Percentiles rank a stretch among this genome's conserved stretches.
phyloP scores from a whole-genome alignment of 1,140 invertebrate genomes.

The Chironomus striatipennis region DNA sequence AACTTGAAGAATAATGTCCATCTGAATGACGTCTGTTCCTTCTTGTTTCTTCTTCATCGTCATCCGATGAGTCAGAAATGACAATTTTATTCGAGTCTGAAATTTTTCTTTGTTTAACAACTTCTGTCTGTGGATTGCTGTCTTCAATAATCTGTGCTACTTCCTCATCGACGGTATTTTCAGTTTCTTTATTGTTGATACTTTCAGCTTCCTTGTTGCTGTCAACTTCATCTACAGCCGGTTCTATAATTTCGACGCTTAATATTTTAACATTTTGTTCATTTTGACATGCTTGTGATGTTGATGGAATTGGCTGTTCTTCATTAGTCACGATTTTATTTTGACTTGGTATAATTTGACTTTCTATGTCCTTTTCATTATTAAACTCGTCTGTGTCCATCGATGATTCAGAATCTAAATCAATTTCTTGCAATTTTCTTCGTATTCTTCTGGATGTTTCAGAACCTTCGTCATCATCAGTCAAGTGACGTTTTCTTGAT shows the following conservation, averaged over 20 bases:
- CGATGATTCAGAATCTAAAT: background rate
- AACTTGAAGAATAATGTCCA: background rate
- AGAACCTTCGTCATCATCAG: background rate
- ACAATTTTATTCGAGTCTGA: background rate
- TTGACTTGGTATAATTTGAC: background rate
- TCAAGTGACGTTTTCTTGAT: background rate
- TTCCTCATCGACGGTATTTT: background rate
- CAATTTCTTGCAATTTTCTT: background rate
- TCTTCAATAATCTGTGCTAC: background rate
- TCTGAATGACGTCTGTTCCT: too few species aligned
- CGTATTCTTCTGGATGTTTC: background rate
- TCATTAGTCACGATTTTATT: background rate
- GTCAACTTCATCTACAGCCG: background rate
- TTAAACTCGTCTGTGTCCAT: background rate
- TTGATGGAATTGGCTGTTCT: background rate
- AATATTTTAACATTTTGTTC: background rate
- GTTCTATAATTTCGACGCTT: background rate
- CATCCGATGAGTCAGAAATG: constrained; percentile 14
- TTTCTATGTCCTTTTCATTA: background rate
- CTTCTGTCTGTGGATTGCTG: background rate
- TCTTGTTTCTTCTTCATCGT: background rate
- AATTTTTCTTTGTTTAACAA: background rate
- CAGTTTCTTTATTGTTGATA: background rate
- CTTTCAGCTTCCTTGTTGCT: background rate
- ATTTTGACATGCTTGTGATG: background rate